phyloP scores from a whole-genome alignment of 2,113 vertebrate species.

The Orientallactaga bullata region DNA sequence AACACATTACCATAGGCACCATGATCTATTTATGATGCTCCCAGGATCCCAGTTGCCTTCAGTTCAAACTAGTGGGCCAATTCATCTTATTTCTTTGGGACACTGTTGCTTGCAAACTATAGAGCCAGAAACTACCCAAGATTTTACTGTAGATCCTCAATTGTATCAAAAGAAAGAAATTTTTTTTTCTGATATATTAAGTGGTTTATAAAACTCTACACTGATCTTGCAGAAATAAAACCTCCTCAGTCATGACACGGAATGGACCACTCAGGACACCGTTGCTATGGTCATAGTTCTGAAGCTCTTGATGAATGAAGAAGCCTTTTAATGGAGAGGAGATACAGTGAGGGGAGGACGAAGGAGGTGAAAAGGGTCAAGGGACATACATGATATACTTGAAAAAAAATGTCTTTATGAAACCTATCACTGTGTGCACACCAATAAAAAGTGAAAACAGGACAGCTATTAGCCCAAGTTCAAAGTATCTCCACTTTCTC shows the following conservation, averaged over 20 bases:
- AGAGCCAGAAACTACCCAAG: background rate
- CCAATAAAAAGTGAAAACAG: background rate
- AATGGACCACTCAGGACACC: background rate
- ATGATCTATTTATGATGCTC: background rate
- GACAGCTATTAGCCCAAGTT: background rate
- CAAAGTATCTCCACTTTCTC: background rate
- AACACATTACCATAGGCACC: background rate
- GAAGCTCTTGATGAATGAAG: background rate
- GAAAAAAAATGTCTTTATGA: background rate
- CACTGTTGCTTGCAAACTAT: background rate
- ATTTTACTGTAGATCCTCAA: background rate
- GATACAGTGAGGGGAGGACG: background rate
- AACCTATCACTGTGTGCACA: background rate
- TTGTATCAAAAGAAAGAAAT: constrained; percentile 33
- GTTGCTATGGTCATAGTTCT: background rate
- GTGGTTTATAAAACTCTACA: constrained; percentile 22
- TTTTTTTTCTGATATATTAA: constrained; percentile 1
- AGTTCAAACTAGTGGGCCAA: background rate
- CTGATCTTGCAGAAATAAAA: background rate
- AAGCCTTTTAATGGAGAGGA: background rate
- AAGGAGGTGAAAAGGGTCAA: background rate
- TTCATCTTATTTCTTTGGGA: constrained; percentile 18
- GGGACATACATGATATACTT: too few species aligned
- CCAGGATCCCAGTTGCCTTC: constrained; percentile 14
- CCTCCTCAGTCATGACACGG: background rate